Base-by-base conservation (phyloP, 2,113 vertebrate species). In the Gasterosteus aculeatus region DNA sequence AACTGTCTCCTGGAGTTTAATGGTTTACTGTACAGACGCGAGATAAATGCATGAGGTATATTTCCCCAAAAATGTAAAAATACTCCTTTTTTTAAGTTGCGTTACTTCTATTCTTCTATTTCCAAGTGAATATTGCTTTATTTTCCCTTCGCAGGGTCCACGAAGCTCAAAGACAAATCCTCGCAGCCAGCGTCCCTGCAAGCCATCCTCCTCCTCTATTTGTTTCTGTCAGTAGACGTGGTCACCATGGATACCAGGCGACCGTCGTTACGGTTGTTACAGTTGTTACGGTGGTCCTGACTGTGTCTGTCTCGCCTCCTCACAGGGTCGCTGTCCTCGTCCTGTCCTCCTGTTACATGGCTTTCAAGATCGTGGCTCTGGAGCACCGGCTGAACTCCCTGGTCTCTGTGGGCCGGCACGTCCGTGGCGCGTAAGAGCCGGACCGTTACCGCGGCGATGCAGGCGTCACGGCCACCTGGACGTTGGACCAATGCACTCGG, bases 301-400 rank as follows among this genome's bases (percentile, higher is more conserved):
- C 49, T 57, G 18, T 60, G 38, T 15, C 35, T 3, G 38, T 56
- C 79, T 56, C 63, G 49, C 84, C 73, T 68, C 74, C 60, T 6
- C 81, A 22, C 93, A 98, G 97, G 53, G 96, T 96, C 18, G 93
- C 94, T 69, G 18, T 95, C 7, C 92, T 98, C n/a, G 93, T 97
- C 81, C 75, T 97, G 87, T 97, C 97, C 2, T 97, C 96, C 77
- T 95, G 96, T 90, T 98, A 98, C 92, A 97, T 98, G 97, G 95
- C 95, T 57, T 95, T 97, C 1, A 96, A 96, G 94, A 97, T 98
- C 62, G 93, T 89, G 58, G 87, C 92, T 78, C 93, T 98, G 22
- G 97, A 98, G 88, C 95, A 97, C 33, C 94, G 89, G 0, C 85
- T 98, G 82, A 94, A 93, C 66, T 95, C 93, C 5, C 81, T 97